Percentiles rank a stretch among this genome's conserved stretches.
These are phyloP conservation scores for Catocala nupta DNA, from an alignment of 2,888 invertebrate species.

Conservation along the genomic window DNA sequence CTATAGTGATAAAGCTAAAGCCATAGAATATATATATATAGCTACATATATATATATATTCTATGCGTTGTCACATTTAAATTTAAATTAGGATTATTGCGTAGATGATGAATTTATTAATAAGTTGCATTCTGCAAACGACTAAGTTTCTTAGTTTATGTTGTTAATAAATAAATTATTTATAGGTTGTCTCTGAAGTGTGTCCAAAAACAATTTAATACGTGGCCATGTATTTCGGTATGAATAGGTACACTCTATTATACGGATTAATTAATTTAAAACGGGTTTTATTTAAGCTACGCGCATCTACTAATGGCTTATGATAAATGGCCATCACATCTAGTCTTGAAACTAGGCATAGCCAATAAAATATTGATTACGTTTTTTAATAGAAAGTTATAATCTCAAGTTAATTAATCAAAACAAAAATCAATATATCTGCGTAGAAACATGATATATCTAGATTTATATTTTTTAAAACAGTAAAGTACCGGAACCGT, in stretches of 20 bases:
- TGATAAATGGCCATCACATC: conserved; percentile 14
- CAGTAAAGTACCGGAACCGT: conserved; percentile 44
- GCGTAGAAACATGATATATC: conserved; percentile 37
- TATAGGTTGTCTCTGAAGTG: neutral
- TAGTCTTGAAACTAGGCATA: conserved; percentile 19
- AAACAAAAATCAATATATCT: conserved; percentile 29
- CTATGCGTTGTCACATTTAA: no score
- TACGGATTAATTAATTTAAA: conserved; percentile 9
- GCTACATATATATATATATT: no score
- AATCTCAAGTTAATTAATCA: conserved; percentile 14
- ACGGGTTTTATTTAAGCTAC: conserved; percentile 5
- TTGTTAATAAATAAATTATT: no score
- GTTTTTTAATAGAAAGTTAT: conserved; percentile 25
- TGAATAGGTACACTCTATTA: neutral
- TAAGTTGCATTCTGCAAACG: neutral
- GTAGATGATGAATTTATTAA: no score
- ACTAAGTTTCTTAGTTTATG: neutral
- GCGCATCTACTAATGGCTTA: conserved; percentile 10
- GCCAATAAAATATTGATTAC: conserved; percentile 24
- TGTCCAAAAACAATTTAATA: conserved; percentile 1
- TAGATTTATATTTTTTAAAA: conserved; percentile 44
- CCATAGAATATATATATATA: no score
- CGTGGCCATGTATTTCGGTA: neutral
- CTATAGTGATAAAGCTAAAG: no score
- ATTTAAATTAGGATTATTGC: no score